A percentile compares a stretch with the other conserved stretches of the same genome.
These are phyloP conservation scores for Gastrophryne carolinensis DNA, from an alignment of 2,797 vertebrate genomes.

Conservation along the genomic window DNA sequence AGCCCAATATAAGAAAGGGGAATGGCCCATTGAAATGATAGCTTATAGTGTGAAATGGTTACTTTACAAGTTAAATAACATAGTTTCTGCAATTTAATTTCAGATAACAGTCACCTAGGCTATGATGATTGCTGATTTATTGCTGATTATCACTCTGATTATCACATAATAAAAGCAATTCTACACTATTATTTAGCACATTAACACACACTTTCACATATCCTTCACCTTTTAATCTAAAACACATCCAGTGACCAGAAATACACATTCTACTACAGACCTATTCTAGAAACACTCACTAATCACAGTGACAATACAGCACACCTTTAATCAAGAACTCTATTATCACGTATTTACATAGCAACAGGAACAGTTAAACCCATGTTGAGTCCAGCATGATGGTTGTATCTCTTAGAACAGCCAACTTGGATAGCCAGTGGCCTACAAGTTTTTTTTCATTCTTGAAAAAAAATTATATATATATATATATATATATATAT, in stretches of 20 bases:
- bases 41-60: too few species aligned
- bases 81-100: too few species aligned
- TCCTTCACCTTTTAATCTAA: neutral
- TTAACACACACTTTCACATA: conserved; percentile 9
- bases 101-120: too few species aligned
- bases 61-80: too few species aligned
- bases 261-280: neutral
- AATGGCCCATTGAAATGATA: too few species aligned
- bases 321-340: conserved; percentile 12
- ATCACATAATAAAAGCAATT: conserved; percentile 17
- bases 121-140: too few species aligned
- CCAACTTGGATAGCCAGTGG: too few species aligned
- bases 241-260: neutral
- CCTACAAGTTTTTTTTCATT: too few species aligned
- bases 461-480: too few species aligned
- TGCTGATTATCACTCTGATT: conserved; percentile 19
- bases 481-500: too few species aligned
- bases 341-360: conserved; percentile 20
- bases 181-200: conserved; percentile 9
- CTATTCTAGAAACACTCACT: neutral
- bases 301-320: conserved; percentile 8
- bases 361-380: neutral
- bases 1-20: too few species aligned
- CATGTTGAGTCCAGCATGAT: neutral
- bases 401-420: too few species aligned